Base-by-base conservation (phyloP, 1,140 invertebrate genomes). In the Bombus terrestris region DNA sequence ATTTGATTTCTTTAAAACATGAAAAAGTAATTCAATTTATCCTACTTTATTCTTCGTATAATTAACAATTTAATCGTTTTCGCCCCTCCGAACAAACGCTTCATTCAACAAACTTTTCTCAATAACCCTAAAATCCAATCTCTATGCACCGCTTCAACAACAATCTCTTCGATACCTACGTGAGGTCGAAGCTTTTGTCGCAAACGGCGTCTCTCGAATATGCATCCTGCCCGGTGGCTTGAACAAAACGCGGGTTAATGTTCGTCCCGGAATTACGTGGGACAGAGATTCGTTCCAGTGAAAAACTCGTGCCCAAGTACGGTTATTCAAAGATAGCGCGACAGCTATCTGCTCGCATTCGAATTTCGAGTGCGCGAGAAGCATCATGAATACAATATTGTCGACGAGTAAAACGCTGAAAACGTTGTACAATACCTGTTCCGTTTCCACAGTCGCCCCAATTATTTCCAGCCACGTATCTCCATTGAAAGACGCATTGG, bases 401-500 rank as follows among this genome's bases (percentile, higher is more conserved):
- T 25, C 22, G 53, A 77, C 15, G 53, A 41, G 6, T 18, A 39
- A 28, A 76, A 37, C 22, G 12, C 6, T 53, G 22, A 35, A 39
- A 74, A 53, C 57, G 53, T n/a, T 0, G n/a, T 28, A 62, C 41
- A 80, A 32, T 89, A 95, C 95, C 93, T 85, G 93, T 94, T 4
- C 97, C 97, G 90, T 98, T 97, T 39, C 95, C 95, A 91, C 97
- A 98, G 0, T 95, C 96, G 1, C 97, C 97, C 97, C 97, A 98
- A 92, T 97, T 97, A 91, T 98, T 98, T 1, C 97, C 98, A 71
- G 97, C 97, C 69, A 97, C 96, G 93, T 98, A 98, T 86, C 96
- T 96, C 98, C 98, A 98, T 92, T 98, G 98, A 66, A 98, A 94
- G 0, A 98, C 96, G 91, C 98, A 98, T 93, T 98, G 97, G 8